Percentiles rank a stretch among this genome's conserved stretches.
These are phyloP conservation scores for Timandra comae DNA, from an alignment of 2,888 invertebrate species.

Conservation along the genomic window DNA sequence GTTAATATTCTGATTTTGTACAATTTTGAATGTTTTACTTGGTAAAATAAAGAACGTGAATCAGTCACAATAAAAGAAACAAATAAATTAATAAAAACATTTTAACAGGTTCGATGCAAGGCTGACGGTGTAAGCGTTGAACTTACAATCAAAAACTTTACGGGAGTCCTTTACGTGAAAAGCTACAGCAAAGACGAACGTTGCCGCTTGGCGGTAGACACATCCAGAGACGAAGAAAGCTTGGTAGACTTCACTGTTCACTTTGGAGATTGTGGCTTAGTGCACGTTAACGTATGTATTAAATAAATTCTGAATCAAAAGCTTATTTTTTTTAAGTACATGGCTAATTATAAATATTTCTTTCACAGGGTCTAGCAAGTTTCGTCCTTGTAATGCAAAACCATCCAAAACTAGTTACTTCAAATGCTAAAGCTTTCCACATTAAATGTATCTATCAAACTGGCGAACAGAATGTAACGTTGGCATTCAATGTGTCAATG, in stretches of 20 bases:
- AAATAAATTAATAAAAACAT: too few species aligned
- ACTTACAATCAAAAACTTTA: constrained; percentile 87
- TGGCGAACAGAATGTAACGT: constrained; percentile 92
- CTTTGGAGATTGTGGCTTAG: constrained; percentile 93
- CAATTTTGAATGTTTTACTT: too few species aligned
- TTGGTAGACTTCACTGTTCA: constrained; percentile 90
- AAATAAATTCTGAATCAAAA: neutral
- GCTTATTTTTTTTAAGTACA: neutral
- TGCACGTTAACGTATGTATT: constrained; percentile 87
- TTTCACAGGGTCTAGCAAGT: constrained; percentile 88
- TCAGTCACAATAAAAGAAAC: too few species aligned
- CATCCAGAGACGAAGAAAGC: constrained; percentile 81
- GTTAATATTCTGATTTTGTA: constrained; percentile 24
- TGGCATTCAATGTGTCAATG: constrained; percentile 97
- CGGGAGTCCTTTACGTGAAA: constrained; percentile 94
- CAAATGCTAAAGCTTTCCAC: constrained; percentile 96
- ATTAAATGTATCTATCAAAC: constrained; percentile 97
- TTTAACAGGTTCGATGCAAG: constrained; percentile 84
- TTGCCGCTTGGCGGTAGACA: constrained; percentile 87
- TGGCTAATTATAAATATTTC: too few species aligned
- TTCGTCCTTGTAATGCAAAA: constrained; percentile 97
- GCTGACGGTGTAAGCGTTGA: constrained; percentile 94
- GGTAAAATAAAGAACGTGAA: too few species aligned
- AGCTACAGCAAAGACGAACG: constrained; percentile 95
- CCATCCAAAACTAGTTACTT: constrained; percentile 96